These are phyloP conservation scores for Psittacula derbiana DNA, from an alignment of 2,797 vertebrate genomes.

Conservation along the genomic window DNA sequence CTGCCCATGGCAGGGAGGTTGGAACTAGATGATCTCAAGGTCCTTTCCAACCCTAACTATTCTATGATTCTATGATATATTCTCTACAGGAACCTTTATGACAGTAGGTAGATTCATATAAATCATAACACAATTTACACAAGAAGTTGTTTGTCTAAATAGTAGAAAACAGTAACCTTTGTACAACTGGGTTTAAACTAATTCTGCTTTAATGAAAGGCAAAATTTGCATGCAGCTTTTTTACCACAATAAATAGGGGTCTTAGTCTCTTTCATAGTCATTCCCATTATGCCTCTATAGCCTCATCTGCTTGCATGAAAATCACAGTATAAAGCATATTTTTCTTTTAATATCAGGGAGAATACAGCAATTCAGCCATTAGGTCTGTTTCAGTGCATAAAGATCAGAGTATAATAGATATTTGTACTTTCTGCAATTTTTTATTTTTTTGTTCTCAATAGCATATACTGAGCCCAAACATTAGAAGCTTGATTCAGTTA, in stretches of 20 bases:
- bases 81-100: conserved; percentile 33
- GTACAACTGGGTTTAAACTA: conserved; percentile 43
- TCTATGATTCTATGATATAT: background rate
- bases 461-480: background rate
- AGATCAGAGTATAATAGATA: background rate
- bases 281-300: background rate
- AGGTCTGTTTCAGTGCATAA: background rate
- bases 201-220: conserved; percentile 45
- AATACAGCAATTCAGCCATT: background rate
- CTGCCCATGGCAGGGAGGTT: too few relatives aligned
- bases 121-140: conserved; percentile 68
- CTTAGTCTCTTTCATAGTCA: background rate
- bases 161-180: conserved; percentile 49
- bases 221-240: conserved; percentile 41
- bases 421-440: background rate
- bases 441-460: background rate
- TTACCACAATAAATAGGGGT: background rate
- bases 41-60: too few relatives aligned
- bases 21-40: too few relatives aligned
- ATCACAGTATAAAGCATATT: background rate
- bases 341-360: background rate
- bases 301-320: conserved; percentile 22
- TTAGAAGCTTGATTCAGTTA: background rate
- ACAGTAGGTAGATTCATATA: conserved; percentile 60
- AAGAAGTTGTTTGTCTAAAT: conserved; percentile 68